Evolutionary conservation across 1,140 invertebrate species (phyloP).

Genomic region (Trinorchestia longiramus): DNA sequence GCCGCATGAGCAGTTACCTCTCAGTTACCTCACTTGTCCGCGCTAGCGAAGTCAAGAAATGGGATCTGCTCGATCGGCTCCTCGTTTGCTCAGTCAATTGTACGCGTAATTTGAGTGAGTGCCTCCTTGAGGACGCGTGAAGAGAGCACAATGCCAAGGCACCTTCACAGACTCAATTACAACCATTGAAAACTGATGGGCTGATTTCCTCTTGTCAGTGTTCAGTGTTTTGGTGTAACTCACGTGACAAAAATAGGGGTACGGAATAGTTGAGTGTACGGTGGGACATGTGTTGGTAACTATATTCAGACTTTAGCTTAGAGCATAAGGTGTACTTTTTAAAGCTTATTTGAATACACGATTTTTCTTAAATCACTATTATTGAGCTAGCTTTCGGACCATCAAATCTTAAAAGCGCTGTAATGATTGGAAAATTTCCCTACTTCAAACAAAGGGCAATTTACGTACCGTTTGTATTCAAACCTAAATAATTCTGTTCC

Average conservation of each 20-base stretch:
- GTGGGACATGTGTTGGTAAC: not conserved
- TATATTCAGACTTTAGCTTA: not conserved
- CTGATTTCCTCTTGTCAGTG: not conserved
- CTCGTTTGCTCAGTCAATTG: slow-evolving; percentile 30
- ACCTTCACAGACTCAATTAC: not conserved
- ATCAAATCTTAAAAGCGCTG: too few relatives aligned
- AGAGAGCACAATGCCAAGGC: not conserved
- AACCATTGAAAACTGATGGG: not conserved
- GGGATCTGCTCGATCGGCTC: not conserved
- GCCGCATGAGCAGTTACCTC: not conserved
- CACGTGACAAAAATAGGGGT: not conserved
- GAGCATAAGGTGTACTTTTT: not conserved
- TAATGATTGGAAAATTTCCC: too few relatives aligned
- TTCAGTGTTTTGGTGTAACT: not conserved
- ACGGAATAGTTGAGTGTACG: not conserved
- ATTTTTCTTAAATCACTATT: not conserved
- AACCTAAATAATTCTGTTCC: too few relatives aligned
- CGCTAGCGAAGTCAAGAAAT: not conserved
- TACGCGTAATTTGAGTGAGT: slow-evolving; percentile 17
- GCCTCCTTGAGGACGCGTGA: not conserved
- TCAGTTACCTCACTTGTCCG: not conserved
- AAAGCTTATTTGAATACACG: not conserved
- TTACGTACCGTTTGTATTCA: too few relatives aligned
- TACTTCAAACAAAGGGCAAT: too few relatives aligned
- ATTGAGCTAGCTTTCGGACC: not conserved